A percentile compares a stretch with the other conserved stretches of the same genome.
Conservation (phyloP, 2,888 invertebrate genomes). For the Spicauda simplicius region DNA sequence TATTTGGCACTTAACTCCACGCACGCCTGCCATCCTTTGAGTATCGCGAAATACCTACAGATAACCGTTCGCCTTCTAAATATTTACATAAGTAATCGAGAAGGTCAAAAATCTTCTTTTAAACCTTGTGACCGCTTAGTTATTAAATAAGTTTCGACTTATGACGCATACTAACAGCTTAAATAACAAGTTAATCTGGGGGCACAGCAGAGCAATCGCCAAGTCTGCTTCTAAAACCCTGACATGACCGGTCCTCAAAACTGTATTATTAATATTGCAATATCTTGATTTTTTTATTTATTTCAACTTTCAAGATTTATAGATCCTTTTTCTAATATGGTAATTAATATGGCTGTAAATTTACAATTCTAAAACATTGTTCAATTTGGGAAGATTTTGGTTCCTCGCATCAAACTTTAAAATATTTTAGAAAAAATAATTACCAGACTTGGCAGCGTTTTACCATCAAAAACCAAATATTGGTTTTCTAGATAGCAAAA, state of each 20-base stretch:
- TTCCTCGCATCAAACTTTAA: too few relatives aligned
- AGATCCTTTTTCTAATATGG: too few relatives aligned
- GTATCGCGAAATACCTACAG: slow-evolving; percentile 3
- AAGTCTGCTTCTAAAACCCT: not conserved
- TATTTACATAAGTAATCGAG: slow-evolving; percentile 19
- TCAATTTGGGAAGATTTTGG: too few relatives aligned
- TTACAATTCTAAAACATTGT: too few relatives aligned
- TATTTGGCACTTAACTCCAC: slow-evolving; percentile 53
- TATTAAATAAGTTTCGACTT: slow-evolving; percentile 49
- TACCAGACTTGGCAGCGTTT: too few relatives aligned
- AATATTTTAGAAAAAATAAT: too few relatives aligned
- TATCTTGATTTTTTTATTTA: not conserved
- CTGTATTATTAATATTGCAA: not conserved
- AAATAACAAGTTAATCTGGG: not conserved
- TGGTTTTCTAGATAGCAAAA: too few relatives aligned
- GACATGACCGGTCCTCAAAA: not conserved
- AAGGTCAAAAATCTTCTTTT: slow-evolving; percentile 42
- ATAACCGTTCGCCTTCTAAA: slow-evolving; percentile 1
- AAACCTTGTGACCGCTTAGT: slow-evolving; percentile 53
- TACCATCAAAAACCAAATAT: too few relatives aligned
- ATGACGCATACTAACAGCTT: not conserved
- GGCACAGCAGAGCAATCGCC: not conserved
- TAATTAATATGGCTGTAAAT: too few relatives aligned
- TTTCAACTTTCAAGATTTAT: not conserved
- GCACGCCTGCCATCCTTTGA: slow-evolving; percentile 35